phyloP scores from a whole-genome alignment of 2,888 invertebrate genomes.

The Apoda limacodes region DNA sequence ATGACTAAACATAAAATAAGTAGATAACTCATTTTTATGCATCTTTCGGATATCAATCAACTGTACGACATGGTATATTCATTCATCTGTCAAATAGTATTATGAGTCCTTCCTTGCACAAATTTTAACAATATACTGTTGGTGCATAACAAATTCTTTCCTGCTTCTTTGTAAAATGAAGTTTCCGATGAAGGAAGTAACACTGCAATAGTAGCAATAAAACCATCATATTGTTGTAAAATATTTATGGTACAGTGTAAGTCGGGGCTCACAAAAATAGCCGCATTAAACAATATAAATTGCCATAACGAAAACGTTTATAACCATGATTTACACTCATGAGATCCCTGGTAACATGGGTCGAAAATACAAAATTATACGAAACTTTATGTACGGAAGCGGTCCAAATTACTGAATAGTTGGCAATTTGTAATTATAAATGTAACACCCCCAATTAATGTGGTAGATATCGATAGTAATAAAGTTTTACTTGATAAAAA shows the following conservation, averaged over 20 bases:
- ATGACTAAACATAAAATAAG: too few relatives aligned
- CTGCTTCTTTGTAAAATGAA: slow-evolving; percentile 31
- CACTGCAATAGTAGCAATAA: slow-evolving; percentile 34
- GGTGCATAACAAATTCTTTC: slow-evolving; percentile 42
- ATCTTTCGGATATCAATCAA: too few relatives aligned
- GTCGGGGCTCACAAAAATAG: slow-evolving; percentile 28
- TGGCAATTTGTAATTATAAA: too few relatives aligned
- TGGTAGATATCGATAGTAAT: too few relatives aligned
- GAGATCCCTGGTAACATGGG: slow-evolving; percentile 20
- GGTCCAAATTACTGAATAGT: slow-evolving; percentile 29
- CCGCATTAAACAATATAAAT: slow-evolving; percentile 34
- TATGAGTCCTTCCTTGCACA: too few relatives aligned
- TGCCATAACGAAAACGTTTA: slow-evolving; percentile 35
- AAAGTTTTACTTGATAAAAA: too few relatives aligned
- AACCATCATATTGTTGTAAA: slow-evolving; percentile 39
- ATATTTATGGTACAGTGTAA: slow-evolving; percentile 34
- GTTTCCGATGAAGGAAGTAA: slow-evolving; percentile 35
- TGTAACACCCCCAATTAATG: too few relatives aligned
- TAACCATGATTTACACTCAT: slow-evolving; percentile 27
- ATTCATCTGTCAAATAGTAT: too few relatives aligned
- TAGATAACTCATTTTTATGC: too few relatives aligned
- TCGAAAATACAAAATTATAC: slow-evolving; percentile 4
- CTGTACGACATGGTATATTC: too few relatives aligned
- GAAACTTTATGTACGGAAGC: not conserved
- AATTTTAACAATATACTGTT: too few relatives aligned